Base-by-base conservation (phyloP, 2,888 invertebrate genomes). In the Tridacna gigas region DNA sequence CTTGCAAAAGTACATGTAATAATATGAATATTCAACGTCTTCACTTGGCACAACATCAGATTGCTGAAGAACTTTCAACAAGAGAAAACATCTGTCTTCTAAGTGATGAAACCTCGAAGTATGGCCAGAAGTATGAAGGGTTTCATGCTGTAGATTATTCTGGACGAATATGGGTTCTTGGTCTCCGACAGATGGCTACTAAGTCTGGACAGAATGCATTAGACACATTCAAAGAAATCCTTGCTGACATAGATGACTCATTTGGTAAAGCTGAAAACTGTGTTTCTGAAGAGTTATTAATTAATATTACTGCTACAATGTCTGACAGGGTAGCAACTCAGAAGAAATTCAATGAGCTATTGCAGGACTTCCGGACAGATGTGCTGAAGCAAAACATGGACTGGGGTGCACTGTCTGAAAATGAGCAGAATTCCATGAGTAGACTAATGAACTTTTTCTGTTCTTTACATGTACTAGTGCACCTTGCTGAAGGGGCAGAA, bases 401-500 rank as follows among this genome's bases (percentile, higher is more conserved):
- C 47, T 77, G 77, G 73, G 47, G 66, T 67, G 67, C n/a, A 20
- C 45, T 77, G 74, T 61, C 82, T 28, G 25, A 47, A n/a, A 26
- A 47, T 48, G 82, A 78, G 60, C 66, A 82, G 45, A 51, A 47
- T 20, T 82, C 81, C 18, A 22, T 81, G 1, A 74, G 69, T 28
- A 73, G 28, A 12, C 69, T 89, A 12, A 63, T 74, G 12, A 89
- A 83, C 51, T 90, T 90, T 66, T 89, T 89, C 51, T 82, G 75
- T 75, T 56, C 60, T n/a, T 45, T 76, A n/a, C 76, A 76, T 65
- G 76, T 28, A n/a, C 61, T 76, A 11, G 76, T 76, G 7, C 51
- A 51, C 51, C 51, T 51, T 51, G 51, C 51, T 15, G 76, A 76
- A 12, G 26, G 60, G 5, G 7, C 18, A 12, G 7, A 9, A 61